These are phyloP conservation scores for Cecropterus lyciades DNA, from an alignment of 1,140 invertebrate genomes.

Conservation along the genomic window DNA sequence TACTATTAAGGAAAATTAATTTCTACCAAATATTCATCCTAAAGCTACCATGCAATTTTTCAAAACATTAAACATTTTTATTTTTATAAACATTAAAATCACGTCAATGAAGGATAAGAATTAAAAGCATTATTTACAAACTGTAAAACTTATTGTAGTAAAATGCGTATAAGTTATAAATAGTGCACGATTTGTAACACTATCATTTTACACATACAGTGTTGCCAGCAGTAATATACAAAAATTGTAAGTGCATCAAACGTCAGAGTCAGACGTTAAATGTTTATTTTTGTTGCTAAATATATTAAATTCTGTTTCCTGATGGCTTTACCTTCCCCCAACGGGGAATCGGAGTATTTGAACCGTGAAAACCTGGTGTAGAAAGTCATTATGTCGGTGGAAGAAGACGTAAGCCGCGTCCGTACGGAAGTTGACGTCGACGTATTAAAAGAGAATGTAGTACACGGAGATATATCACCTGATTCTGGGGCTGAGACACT, in stretches of 20 bases:
- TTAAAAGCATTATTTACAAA: too few species aligned
- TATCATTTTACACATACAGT: neutral
- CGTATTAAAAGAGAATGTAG: constrained; percentile 54
- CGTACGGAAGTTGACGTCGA: constrained; percentile 62
- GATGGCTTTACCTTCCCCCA: constrained; percentile 52
- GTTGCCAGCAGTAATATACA: constrained; percentile 37
- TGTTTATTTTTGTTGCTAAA: constrained; percentile 69
- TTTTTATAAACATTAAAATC: too few species aligned
- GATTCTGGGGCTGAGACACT: constrained; percentile 64
- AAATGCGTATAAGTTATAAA: too few species aligned
- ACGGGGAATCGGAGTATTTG: constrained; percentile 40
- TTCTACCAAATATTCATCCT: too few species aligned
- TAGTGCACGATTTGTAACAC: too few species aligned
- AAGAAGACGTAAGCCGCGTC: constrained; percentile 38
- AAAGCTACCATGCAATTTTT: too few species aligned
- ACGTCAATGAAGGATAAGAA: too few species aligned
- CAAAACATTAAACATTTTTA: too few species aligned
- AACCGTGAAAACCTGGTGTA: constrained; percentile 39
- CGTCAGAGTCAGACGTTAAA: constrained; percentile 45
- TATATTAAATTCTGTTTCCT: constrained; percentile 44
- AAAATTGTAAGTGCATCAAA: constrained; percentile 6
- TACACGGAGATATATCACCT: constrained; percentile 47
- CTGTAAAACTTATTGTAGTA: too few species aligned
- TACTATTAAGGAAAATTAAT: too few species aligned
- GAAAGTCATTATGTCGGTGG: constrained; percentile 57